Base-by-base conservation (phyloP, 2,113 vertebrate species). In the Leptobrachium leishanense region DNA sequence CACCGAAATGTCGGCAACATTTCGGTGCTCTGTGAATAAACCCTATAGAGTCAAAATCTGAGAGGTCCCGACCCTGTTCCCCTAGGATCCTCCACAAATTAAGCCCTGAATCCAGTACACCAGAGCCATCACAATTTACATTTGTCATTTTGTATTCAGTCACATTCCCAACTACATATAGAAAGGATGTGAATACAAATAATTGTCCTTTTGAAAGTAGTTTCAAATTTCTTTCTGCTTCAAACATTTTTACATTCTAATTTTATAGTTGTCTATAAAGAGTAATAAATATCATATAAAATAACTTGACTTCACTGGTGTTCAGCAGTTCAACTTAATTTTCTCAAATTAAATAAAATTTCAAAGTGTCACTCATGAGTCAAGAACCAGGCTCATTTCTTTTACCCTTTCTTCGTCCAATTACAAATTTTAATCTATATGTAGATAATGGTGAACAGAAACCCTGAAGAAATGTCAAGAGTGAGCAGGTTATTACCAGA, bases 371-470 rank as follows among this genome's bases (percentile, higher is more conserved):
- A 95, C 90, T 96, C 94, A 91, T 86, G 81, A 82, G 94, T 90
- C 79, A 85, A 86, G 91, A 91, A 92, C 90, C 88, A 89, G 90
- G 90, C 87, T 89, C 90, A 91, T 94, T 95, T 94, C 92, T 88
- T 91, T 95, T 94, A 93, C 94, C 95, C 92, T 88, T 93, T 94
- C 93, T 90, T 88, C 88, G 92, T 90, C 95, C 96, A 96, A 96
- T 97, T 96, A 96, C 91, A 90, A 90, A 92, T 95, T 96, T 95
- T 97, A 97, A 98, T 98, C 96, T 98, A 96, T 96, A 96, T 97
- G 96, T 96, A 98, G 95, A 98, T 97, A 96, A 94, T 92, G 93
- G 94, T 84, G 93, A 91, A 93, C 91, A 90, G 93, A 94, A 92
- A 92, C 93, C 94, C 94, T 92, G 93, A 91, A 95, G 95, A 96